Percentiles rank a stretch among this genome's conserved stretches.
Evolutionary conservation across 2,888 invertebrate genomes (phyloP).

Genomic region (Isotomurus palustris): DNA sequence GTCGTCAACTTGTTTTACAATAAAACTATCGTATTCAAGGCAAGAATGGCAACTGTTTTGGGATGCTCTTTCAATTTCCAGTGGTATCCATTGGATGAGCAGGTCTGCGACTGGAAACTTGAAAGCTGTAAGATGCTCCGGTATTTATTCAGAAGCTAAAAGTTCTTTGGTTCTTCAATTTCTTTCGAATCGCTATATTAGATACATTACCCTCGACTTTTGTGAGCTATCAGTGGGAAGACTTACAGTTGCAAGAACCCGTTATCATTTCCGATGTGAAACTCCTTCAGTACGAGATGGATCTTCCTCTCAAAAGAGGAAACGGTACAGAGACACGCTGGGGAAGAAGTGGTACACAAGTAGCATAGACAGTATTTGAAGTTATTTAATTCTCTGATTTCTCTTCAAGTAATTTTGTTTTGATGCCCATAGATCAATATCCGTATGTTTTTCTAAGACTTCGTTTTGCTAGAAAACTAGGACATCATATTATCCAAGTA

Average conservation of each 20-base stretch:
- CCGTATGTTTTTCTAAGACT: constrained; percentile 73
- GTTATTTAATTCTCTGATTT: background rate
- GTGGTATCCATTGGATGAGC: constrained; percentile 80
- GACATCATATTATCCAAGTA: constrained; percentile 77
- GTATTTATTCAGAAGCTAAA: background rate
- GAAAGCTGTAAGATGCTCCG: constrained; percentile 69
- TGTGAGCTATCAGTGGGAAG: constrained; percentile 16
- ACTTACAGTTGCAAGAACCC: background rate
- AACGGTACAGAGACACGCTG: constrained; percentile 20
- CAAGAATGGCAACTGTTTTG: constrained; percentile 77
- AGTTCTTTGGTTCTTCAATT: background rate
- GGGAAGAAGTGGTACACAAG: constrained; percentile 18
- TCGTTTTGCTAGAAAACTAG: constrained; percentile 75
- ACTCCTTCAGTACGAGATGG: constrained; percentile 29
- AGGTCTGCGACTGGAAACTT: constrained; percentile 75
- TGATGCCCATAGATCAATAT: constrained; percentile 60
- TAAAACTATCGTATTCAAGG: constrained; percentile 73
- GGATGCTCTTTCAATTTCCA: constrained; percentile 85
- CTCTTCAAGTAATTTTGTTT: constrained; percentile 19
- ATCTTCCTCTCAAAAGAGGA: constrained; percentile 3
- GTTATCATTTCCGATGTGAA: constrained; percentile 4
- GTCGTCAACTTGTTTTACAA: constrained; percentile 74
- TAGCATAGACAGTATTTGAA: background rate
- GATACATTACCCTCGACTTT: too few relatives aligned
- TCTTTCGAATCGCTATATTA: constrained; percentile 8